Conservation (phyloP, 2,113 vertebrate species). For the Cervus canadensis region DNA sequence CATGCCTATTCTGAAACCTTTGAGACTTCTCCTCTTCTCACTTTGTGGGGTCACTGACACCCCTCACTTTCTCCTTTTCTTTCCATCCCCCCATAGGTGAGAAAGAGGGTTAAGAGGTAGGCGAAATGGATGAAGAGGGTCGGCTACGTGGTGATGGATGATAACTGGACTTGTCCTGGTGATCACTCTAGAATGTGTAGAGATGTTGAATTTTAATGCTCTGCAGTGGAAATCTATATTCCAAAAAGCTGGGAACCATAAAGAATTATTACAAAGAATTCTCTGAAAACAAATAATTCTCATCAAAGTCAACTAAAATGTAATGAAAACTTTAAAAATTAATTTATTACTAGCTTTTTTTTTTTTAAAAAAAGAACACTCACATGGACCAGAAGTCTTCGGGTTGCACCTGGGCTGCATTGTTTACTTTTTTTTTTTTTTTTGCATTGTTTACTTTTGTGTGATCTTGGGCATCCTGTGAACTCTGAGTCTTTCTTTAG, state of each 20-base stretch:
- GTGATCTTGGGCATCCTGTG: background rate
- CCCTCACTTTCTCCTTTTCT: background rate
- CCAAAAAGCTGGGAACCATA: too few species aligned
- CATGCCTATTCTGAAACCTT: fast-evolving
- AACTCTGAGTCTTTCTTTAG: background rate
- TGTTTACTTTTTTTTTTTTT: background rate
- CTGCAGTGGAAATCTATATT: background rate
- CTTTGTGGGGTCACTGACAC: background rate
- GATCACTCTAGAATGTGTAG: background rate
- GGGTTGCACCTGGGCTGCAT: background rate
- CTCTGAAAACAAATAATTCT: background rate
- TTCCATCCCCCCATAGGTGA: background rate
- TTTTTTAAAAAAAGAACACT: background rate
- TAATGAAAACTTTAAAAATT: background rate
- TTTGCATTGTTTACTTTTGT: background rate
- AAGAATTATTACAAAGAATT: background rate
- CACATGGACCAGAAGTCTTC: background rate
- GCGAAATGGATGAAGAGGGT: background rate
- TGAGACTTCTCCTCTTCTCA: background rate
- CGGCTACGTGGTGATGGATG: background rate
- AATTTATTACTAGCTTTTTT: background rate
- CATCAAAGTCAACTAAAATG: background rate
- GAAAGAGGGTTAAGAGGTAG: background rate
- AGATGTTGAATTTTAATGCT: background rate
- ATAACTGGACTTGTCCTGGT: background rate